Base-by-base conservation (phyloP, 2,888 invertebrate genomes). In the Entomobrya proxima region DNA sequence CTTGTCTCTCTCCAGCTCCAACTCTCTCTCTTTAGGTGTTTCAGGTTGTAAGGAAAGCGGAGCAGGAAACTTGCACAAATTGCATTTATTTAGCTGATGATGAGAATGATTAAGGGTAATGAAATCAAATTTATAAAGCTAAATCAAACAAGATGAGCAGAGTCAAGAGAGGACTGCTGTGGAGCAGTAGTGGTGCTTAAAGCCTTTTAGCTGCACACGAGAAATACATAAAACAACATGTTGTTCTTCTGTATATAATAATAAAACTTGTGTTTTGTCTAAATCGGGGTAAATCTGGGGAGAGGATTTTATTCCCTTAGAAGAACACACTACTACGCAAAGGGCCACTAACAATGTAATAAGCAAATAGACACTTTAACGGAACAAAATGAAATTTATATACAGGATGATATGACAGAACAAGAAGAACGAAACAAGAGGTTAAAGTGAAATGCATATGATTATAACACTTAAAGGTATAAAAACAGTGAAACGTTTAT, bases 71-170 rank as follows among this genome's bases (percentile, higher is more conserved):
- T 86, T 80, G 80, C 80, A 76, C 85, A 86, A 86, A 86, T 86
- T 86, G 76, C 85, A 86, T 86, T 86, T 86, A 86, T 86, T 86
- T 86, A 81, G 24, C 69, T 75, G 85, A 86, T 86, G 85, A 86
- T 86, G 85, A 86, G 80, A 61, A 86, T 86, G 85, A 86, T 86
- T 80, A 86, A 80, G 80, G 80, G 69, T 86, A 86, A 86, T 86
- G 76, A 86, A 86, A 86, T 86, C 85, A 86, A 86, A 86, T 86
- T 80, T 86, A 81, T 81, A 81, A 86, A 81, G 76, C 80, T 69
- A 77, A 84, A 69, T 84, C 84, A 72, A 84, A 83, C 75, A 83
- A 81, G 80, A 76, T 37, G 76, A 76, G 72, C 24, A 55, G 82
- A 82, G 82, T 75, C 74, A 64, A 52, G 64, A 52, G 69, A 24